These are phyloP conservation scores for Dasysyrphus tricinctus DNA, from an alignment of 2,888 invertebrate genomes.

Conservation along the genomic window DNA sequence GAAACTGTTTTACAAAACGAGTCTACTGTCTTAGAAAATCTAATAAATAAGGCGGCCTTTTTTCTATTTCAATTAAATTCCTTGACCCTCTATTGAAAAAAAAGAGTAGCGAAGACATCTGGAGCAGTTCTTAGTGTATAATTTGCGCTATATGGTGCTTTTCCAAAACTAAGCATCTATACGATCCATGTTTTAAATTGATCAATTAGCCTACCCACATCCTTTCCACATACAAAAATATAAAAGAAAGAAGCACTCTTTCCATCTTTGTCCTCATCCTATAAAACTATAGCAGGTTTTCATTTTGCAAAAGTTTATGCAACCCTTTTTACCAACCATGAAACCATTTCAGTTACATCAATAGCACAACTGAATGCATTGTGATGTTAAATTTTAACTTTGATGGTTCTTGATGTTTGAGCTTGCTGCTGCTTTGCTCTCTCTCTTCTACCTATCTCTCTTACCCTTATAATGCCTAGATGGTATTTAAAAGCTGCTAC, in stretches of 20 bases:
- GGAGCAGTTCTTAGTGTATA: too few relatives aligned
- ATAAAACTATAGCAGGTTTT: neutral
- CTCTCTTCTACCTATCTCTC: neutral
- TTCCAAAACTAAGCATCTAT: too few relatives aligned
- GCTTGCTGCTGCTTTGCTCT: neutral
- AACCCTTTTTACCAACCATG: slow-evolving; percentile 21
- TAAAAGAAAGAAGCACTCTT: neutral
- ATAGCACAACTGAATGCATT: slow-evolving; percentile 38
- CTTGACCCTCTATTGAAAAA: too few relatives aligned
- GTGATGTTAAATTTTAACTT: slow-evolving; percentile 38
- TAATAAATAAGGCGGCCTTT: too few relatives aligned
- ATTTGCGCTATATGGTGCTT: too few relatives aligned
- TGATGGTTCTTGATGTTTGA: neutral
- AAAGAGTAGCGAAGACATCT: too few relatives aligned
- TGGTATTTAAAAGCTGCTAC: slow-evolving; percentile 12
- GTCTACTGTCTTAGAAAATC: too few relatives aligned
- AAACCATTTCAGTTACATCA: slow-evolving; percentile 33
- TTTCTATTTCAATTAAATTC: too few relatives aligned
- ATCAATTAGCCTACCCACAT: slow-evolving; percentile 22
- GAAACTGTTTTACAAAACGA: too few relatives aligned
- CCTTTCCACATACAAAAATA: neutral
- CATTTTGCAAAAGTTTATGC: slow-evolving; percentile 17
- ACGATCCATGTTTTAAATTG: slow-evolving; percentile 9
- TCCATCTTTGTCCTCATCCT: neutral
- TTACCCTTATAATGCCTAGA: neutral